A percentile compares a stretch with the other conserved stretches of the same genome.
phyloP scores from a whole-genome alignment of 1,140 invertebrate species.

The Ceratina japonica region DNA sequence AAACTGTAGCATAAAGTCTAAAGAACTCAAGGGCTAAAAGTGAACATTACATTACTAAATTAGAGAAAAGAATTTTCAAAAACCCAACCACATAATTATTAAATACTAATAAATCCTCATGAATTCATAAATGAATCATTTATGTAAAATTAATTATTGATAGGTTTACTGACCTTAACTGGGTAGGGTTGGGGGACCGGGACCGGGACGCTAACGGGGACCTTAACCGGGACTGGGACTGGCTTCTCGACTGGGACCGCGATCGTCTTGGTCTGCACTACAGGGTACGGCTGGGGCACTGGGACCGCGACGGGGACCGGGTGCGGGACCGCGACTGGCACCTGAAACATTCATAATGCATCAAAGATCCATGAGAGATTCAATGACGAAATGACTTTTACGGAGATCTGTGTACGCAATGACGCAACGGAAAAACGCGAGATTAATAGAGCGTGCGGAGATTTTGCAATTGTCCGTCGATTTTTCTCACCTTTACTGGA shows the following conservation, averaged over 20 bases:
- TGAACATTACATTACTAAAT: no score
- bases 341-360: slow-evolving; percentile 55
- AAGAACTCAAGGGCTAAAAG: no score
- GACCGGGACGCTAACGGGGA: slow-evolving; percentile 75
- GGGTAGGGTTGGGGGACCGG: no score
- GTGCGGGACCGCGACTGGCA: slow-evolving; percentile 74
- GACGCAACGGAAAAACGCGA: no score
- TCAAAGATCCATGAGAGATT: neutral
- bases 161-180: slow-evolving; percentile 69
- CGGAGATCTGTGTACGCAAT: neutral
- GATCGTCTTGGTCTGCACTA: slow-evolving; percentile 73
- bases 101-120: no score
- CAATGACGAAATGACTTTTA: neutral
- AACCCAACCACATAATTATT: no score
- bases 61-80: no score
- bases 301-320: slow-evolving; percentile 74
- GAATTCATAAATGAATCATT: no score
- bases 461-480: neutral
- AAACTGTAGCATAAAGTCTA: no score
- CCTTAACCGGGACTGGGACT: slow-evolving; percentile 70
- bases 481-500: slow-evolving; percentile 73
- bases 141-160: neutral
- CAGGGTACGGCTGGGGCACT: slow-evolving; percentile 75
- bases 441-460: neutral
- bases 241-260: slow-evolving; percentile 75